A percentile compares a stretch with the other conserved stretches of the same genome.
Evolutionary conservation across 2,888 invertebrate species (phyloP).

Genomic region (Caenorhabditis imperialis): DNA sequence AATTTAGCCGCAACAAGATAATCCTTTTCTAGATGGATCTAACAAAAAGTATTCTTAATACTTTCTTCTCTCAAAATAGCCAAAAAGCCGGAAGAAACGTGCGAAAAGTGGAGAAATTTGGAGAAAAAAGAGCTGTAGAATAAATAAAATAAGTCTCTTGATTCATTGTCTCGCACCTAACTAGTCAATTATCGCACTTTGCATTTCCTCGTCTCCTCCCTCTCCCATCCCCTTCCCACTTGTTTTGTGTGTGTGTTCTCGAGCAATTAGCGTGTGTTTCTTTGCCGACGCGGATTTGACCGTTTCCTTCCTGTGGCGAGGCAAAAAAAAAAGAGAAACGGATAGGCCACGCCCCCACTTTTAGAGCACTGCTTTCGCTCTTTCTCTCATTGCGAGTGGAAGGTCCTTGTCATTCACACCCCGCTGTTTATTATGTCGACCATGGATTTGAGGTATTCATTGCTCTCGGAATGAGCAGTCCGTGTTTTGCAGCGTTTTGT

Average conservation of each 20-base stretch:
- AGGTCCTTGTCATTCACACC: constrained; percentile 8
- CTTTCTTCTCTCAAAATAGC: too few relatives aligned
- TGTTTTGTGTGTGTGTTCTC: constrained; percentile 15
- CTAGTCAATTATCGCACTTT: constrained; percentile 43
- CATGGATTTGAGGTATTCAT: constrained; percentile 41
- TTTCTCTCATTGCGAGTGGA: constrained; percentile 2
- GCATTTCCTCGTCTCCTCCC: constrained; percentile 13
- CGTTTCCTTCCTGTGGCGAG: constrained; percentile 49
- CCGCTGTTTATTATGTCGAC: constrained; percentile 15
- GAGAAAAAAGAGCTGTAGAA: background rate
- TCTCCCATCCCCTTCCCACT: constrained; percentile 14
- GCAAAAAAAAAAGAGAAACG: background rate
- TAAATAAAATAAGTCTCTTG: constrained; percentile 12
- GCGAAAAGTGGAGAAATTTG: too few relatives aligned
- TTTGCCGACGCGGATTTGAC: constrained; percentile 43
- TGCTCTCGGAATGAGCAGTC: too few relatives aligned
- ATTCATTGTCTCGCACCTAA: constrained; percentile 18
- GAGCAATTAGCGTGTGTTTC: constrained; percentile 49
- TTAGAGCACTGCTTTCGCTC: constrained; percentile 42
- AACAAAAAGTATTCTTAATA: too few relatives aligned
- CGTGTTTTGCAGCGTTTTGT: too few relatives aligned
- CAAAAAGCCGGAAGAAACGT: too few relatives aligned
- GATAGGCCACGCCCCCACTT: constrained; percentile 28
- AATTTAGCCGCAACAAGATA: too few relatives aligned
- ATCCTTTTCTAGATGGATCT: too few relatives aligned